Base-by-base conservation (phyloP, 2,888 invertebrate species). In the Agriopis aurantiaria region DNA sequence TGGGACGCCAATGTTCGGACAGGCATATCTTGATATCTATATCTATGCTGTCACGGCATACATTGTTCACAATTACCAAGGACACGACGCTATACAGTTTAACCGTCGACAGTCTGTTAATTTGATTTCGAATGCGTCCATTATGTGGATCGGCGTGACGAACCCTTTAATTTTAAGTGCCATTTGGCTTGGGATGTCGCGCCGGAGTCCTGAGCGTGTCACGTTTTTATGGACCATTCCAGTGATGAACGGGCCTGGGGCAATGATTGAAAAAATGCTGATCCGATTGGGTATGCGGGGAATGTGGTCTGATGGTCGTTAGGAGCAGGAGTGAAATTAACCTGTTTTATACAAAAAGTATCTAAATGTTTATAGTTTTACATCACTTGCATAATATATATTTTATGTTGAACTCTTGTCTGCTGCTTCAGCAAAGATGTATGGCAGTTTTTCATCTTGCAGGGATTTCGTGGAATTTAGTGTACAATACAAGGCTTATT, bases 71-170 rank as follows among this genome's bases (percentile, higher is more conserved):
- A 75, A 77, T 77, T 74, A 80, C 65, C 74, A 56, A 72, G 60
- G 75, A 62, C 67, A 57, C 60, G 56, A 59, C 9, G 14, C 75
- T 68, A 65, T 69, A 69, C 48, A 48, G 67, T 72, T 80, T 78
- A 77, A 78, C 72, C 68, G 68, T 75, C 73, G 61, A 76, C 75
- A 74, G 75, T 61, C 58, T 73, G 78, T 79, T 82, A 81, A 84
- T 84, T 81, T 78, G 75, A 73, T 78, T 76, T 73, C 68, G 71
- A 85, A 85, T 84, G 75, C 65, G 68, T 72, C 78, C 78, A 83
- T 85, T 83, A 82, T 76, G 73, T 77, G 80, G 56, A 65, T 46
- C 65, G 57, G 72, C 71, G 60, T 73, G 70, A 69, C 71, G 49
- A 79, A 77, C 76, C 74, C 75, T 82, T 80, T 75, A 79, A 71